A percentile compares a stretch with the other conserved stretches of the same genome.
phyloP scores from a whole-genome alignment of 2,888 invertebrate genomes.

The Timema cristinae region DNA sequence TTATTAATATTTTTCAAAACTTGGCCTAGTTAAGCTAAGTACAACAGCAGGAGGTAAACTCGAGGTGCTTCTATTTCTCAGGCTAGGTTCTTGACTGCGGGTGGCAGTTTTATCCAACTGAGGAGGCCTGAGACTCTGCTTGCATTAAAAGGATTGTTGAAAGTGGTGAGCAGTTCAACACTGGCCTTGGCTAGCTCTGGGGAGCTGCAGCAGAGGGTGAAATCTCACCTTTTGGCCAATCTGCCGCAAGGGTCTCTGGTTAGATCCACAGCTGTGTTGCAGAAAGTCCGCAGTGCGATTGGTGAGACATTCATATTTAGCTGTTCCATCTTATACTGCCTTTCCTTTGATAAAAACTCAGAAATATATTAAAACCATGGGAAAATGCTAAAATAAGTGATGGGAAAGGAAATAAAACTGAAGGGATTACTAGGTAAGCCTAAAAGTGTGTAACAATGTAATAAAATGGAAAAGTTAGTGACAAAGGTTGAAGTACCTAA shows the following conservation, averaged over 20 bases:
- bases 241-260: slow-evolving; percentile 20
- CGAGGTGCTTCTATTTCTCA: neutral
- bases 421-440: no score
- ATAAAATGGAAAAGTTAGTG: no score
- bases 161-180: neutral
- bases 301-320: neutral
- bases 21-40: no score
- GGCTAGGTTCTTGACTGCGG: neutral
- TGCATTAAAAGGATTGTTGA: neutral
- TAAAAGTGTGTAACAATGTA: no score
- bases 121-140: neutral
- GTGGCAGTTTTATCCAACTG: neutral
- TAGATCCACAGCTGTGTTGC: slow-evolving; percentile 22
- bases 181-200: slow-evolving; percentile 9
- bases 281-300: slow-evolving; percentile 21
- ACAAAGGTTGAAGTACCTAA: no score
- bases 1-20: no score
- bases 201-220: slow-evolving; percentile 21
- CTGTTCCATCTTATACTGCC: neutral
- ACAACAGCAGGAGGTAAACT: neutral
- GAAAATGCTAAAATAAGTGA: no score
- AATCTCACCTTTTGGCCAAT: slow-evolving; percentile 20
- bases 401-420: no score
- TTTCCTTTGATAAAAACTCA: neutral
- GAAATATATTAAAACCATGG: no score